Conservation (phyloP, 2,888 invertebrate species). For the Oegoconia quadripuncta region DNA sequence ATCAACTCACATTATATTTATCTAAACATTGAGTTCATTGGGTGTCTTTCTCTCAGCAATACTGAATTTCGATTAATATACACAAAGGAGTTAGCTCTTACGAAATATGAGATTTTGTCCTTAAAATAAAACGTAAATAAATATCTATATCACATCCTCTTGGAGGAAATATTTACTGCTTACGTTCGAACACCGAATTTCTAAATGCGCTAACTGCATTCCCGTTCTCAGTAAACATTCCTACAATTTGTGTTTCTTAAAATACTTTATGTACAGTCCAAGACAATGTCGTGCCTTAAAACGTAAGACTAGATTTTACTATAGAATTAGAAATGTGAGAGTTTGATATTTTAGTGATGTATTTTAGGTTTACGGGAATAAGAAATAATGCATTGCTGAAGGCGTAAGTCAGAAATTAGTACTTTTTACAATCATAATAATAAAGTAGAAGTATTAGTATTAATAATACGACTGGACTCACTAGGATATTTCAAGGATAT, state of each 20-base stretch:
- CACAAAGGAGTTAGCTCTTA: constrained; percentile 41
- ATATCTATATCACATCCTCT: constrained; percentile 72
- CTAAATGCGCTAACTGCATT: constrained; percentile 25
- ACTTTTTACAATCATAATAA: constrained; percentile 32
- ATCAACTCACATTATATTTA: constrained; percentile 53
- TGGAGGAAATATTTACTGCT: constrained; percentile 59
- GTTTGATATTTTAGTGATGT: constrained; percentile 43
- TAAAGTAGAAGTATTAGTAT: constrained; percentile 28
- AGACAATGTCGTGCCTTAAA: constrained; percentile 67
- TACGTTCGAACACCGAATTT: constrained; percentile 29
- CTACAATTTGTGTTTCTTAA: constrained; percentile 55
- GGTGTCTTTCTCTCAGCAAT: constrained; percentile 56
- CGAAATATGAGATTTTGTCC: constrained; percentile 61
- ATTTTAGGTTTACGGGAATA: constrained; percentile 31
- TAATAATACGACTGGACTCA: constrained; percentile 31
- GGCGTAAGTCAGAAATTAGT: constrained; percentile 47
- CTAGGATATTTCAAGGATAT: constrained; percentile 34
- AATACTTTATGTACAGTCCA: constrained; percentile 68
- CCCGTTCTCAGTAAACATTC: constrained; percentile 53
- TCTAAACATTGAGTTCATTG: constrained; percentile 42
- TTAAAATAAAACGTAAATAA: constrained; percentile 55
- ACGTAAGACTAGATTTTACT: constrained; percentile 78
- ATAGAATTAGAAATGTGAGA: constrained; percentile 62
- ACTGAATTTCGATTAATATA: constrained; percentile 35
- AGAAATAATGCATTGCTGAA: constrained; percentile 35